Evolutionary conservation across 2,888 invertebrate genomes (phyloP).

Genomic region (Brenthis daphne): DNA sequence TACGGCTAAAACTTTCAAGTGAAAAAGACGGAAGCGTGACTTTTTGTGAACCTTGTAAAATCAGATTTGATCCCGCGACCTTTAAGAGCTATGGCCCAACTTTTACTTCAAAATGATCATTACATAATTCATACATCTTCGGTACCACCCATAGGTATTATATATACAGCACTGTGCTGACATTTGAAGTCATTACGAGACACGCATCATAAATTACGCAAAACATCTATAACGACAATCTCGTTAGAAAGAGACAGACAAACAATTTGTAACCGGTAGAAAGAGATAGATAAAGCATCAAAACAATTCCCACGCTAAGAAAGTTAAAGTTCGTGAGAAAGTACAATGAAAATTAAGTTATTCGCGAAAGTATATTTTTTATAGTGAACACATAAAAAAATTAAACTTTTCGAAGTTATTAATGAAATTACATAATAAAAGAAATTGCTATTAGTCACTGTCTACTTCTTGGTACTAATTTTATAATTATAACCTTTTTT

Average conservation of each 20-base stretch:
- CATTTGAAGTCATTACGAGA: conserved; percentile 17
- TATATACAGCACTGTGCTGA: conserved; percentile 2
- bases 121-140: background rate
- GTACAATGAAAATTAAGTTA: conserved; percentile 42
- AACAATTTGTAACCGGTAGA: background rate
- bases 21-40: too few species aligned
- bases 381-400: conserved; percentile 1
- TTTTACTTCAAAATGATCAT: background rate
- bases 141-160: background rate
- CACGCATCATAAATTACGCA: conserved; percentile 26
- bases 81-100: background rate
- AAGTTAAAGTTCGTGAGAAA: conserved; percentile 62
- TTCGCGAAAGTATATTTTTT: conserved; percentile 32
- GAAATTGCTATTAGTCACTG: too few species aligned
- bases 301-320: conserved; percentile 44
- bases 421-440: background rate
- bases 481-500: too few species aligned
- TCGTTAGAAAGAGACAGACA: conserved; percentile 8
- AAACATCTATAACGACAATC: conserved; percentile 24
- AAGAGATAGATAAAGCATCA: conserved; percentile 8
- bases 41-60: too few species aligned
- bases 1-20: too few species aligned
- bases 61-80: too few species aligned
- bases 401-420: conserved; percentile 1
- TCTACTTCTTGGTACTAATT: too few species aligned